A percentile compares a stretch with the other conserved stretches of the same genome.
Evolutionary conservation across 2,797 vertebrate genomes (phyloP).

Genomic region (Sus cebifrons): DNA sequence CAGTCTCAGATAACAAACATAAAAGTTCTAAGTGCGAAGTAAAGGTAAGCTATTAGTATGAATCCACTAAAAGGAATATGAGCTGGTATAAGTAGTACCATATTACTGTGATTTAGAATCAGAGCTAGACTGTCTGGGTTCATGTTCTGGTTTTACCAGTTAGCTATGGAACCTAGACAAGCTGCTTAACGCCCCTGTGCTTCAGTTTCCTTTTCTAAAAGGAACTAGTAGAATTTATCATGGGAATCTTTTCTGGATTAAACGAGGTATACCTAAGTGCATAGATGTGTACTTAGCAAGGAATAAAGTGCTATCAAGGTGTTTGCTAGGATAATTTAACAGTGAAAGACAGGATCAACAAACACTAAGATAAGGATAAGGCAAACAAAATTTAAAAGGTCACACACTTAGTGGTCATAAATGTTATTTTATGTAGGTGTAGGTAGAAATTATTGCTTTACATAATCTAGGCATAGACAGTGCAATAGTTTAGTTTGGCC

Average conservation of each 20-base stretch:
- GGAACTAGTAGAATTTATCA: neutral
- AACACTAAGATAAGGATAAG: constrained; percentile 3
- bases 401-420: neutral
- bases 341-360: neutral
- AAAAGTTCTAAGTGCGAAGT: constrained; percentile 10
- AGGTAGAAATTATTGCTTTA: neutral
- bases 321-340: neutral
- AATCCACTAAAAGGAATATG: neutral
- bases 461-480: neutral
- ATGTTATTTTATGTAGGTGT: neutral
- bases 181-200: neutral
- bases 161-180: neutral
- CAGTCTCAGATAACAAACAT: neutral
- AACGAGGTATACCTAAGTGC: neutral
- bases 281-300: neutral
- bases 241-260: neutral
- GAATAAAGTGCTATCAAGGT: neutral
- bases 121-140: neutral
- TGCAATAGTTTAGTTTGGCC: neutral
- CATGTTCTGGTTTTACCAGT: neutral
- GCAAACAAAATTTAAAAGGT: neutral
- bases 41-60: neutral
- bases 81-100: neutral
- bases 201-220: neutral
- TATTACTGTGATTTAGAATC: neutral